Base-by-base conservation (phyloP, 2,797 vertebrate species). In the Xyrichtys novacula region DNA sequence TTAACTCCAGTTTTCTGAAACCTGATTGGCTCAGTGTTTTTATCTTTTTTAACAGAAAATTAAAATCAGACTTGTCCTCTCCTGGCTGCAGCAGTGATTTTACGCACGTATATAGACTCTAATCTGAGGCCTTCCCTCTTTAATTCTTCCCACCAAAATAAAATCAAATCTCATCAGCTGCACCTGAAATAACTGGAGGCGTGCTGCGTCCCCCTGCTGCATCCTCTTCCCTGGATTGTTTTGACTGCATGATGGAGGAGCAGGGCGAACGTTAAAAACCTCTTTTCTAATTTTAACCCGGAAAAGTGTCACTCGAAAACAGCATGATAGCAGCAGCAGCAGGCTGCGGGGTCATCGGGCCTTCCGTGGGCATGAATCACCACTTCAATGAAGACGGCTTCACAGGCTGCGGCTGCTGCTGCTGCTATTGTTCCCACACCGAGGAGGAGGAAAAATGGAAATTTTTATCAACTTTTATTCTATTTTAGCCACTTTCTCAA, bases 221-320 rank as follows among this genome's bases (percentile, higher is more conserved):
- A 92, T 95, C 94, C 94, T 92, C 88, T 95, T 95, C 94, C 94
- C 87, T 86, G 89, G 92, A 94, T 94, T 95, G 93, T 95, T 94
- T 92, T 93, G 92, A 94, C 94, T 92, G 91, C 86, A 48, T 86
- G 91, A 87, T 89, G 85, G 86, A 92, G 85, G 87, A 92, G n/a
- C n/a, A n/a, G 90, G 74, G 91, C 85, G 78, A 92, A 89, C 86
- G 80, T 89, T 86, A 78, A 28, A 28, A 49, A 49, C 29, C 89
- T 92, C 88, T 87, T 89, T 92, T 91, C 93, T 94, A 94, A 93
- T 87, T 94, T 93, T 94, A 94, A 91, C 90, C 91, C 93, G 93
- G 94, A 94, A 94, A 93, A 92, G 85, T 94, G 91, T 95, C 92
- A 92, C 85, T 94, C 89, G 89, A 93, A 94, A 94, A 93, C 93